Evolutionary conservation across 2,797 vertebrate genomes (phyloP).

Genomic region (Menidia menidia): DNA sequence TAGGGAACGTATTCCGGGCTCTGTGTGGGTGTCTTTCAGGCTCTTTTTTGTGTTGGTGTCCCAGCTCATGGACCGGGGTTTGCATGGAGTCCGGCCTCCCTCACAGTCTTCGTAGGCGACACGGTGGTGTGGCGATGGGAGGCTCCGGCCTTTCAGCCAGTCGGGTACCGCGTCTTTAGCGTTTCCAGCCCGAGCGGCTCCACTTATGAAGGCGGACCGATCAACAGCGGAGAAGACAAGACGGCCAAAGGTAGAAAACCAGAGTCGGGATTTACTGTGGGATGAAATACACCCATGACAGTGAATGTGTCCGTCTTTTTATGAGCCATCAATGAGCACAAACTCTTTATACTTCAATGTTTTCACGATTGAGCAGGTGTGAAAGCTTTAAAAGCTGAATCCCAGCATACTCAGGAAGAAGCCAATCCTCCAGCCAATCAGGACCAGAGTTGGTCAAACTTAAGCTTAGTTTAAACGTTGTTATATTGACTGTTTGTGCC

Average conservation of each 20-base stretch:
- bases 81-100: slow-evolving; percentile 82
- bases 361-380: no score
- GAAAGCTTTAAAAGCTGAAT: no score
- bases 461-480: no score
- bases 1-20: no score
- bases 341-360: no score
- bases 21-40: no score
- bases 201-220: slow-evolving; percentile 74
- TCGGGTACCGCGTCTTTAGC: slow-evolving; percentile 83
- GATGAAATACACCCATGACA: no score
- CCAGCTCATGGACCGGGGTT: slow-evolving; percentile 83
- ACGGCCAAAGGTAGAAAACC: slow-evolving; percentile 66
- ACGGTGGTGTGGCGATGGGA: slow-evolving; percentile 85
- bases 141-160: slow-evolving; percentile 65
- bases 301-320: not conserved
- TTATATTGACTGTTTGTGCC: no score
- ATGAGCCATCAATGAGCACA: no score
- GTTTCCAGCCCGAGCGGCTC: slow-evolving; percentile 81
- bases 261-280: not conserved
- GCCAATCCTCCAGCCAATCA: no score
- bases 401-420: no score
- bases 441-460: no score
- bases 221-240: slow-evolving; percentile 78
- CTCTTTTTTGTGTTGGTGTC: not conserved
- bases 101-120: slow-evolving; percentile 82